Percentiles rank a stretch among this genome's conserved stretches.
Conservation (phyloP, 2,113 vertebrate species). For the Geothlypis trichas region DNA sequence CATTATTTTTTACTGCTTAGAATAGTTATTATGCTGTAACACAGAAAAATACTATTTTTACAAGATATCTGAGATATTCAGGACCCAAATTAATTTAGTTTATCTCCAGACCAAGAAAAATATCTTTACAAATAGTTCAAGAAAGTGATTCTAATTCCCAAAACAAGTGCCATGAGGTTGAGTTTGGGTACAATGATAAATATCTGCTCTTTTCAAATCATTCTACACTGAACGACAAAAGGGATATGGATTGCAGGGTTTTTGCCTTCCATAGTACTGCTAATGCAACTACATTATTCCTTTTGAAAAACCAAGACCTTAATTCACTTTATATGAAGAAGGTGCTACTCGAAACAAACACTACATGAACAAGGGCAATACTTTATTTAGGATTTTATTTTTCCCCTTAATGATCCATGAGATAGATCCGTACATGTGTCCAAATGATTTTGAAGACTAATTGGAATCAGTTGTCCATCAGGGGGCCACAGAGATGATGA, state of each 20-base stretch:
- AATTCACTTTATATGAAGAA: not conserved
- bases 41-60: not conserved
- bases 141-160: not conserved
- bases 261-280: not conserved
- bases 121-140: not conserved
- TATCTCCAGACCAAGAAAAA: not conserved
- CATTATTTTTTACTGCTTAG: not conserved
- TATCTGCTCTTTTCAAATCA: not conserved
- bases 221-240: not conserved
- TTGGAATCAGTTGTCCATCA: not conserved
- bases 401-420: not conserved
- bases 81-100: not conserved
- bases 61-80: not conserved
- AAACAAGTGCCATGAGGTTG: not conserved
- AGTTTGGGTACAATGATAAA: not conserved
- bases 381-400: not conserved
- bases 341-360: not conserved
- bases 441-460: not conserved
- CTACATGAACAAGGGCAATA: not conserved
- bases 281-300: not conserved
- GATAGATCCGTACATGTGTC: not conserved
- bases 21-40: not conserved
- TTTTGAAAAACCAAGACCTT: not conserved
- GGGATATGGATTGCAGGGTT: not conserved
- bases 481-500: not conserved